phyloP scores from a whole-genome alignment of 1,140 invertebrate genomes.

The Heliconius himera region DNA sequence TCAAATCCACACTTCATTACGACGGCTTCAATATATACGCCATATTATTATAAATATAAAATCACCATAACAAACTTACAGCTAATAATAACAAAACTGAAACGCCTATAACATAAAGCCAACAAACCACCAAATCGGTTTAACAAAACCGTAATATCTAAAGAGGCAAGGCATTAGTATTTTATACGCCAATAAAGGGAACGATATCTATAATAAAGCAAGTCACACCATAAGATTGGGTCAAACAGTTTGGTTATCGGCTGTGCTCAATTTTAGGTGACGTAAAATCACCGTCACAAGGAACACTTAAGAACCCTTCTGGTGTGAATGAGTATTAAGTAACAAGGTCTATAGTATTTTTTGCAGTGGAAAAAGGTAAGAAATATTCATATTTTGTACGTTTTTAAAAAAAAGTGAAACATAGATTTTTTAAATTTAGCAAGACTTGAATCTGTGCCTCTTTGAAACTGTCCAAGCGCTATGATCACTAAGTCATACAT shows the following conservation, averaged over 20 bases:
- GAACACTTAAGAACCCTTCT: neutral
- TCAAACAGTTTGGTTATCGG: neutral
- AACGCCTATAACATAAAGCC: neutral
- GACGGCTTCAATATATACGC: no score
- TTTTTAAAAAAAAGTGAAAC: no score
- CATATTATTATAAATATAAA: no score
- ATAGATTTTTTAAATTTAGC: no score
- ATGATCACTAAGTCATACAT: no score
- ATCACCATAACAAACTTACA: no score
- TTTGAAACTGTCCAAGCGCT: no score
- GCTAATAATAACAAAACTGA: neutral
- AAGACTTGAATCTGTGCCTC: no score
- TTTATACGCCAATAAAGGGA: constrained; percentile 1
- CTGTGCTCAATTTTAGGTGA: neutral
- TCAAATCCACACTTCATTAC: no score
- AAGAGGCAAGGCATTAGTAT: neutral
- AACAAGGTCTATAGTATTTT: neutral
- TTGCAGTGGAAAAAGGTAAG: neutral
- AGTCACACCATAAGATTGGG: neutral
- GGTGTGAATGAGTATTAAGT: neutral
- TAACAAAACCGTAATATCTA: neutral
- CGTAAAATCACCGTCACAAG: neutral
- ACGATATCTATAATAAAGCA: neutral
- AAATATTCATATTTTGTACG: no score
- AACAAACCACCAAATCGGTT: neutral